These are phyloP conservation scores for Lithobates pipiens DNA, from an alignment of 2,797 vertebrate species.

Conservation along the genomic window DNA sequence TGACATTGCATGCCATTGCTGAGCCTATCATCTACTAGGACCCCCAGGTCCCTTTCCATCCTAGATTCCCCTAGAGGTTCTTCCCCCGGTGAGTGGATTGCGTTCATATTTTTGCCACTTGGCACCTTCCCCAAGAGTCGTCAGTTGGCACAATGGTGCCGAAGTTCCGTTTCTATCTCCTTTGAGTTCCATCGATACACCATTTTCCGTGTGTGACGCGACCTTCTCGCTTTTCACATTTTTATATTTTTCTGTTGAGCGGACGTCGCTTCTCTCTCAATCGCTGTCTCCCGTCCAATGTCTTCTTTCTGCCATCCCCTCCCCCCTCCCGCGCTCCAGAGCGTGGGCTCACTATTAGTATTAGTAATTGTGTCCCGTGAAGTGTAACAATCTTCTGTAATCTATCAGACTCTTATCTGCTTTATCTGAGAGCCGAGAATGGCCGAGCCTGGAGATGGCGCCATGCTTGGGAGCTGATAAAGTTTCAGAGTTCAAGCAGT, in stretches of 20 bases:
- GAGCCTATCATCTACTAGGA: no score
- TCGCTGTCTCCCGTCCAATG: constrained; percentile 5
- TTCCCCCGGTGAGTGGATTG: no score
- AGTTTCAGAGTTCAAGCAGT: constrained; percentile 94
- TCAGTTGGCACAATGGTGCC: no score
- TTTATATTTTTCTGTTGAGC: not conserved
- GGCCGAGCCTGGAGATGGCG: constrained; percentile 84
- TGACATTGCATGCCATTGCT: no score
- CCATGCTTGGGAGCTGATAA: constrained; percentile 92
- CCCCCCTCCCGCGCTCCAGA: constrained; percentile 52
- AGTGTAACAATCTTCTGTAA: constrained; percentile 96
- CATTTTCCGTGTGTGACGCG: no score
- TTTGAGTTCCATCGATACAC: no score
- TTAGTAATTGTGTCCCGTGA: constrained; percentile 84
- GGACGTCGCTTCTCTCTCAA: not conserved
- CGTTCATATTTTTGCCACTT: no score
- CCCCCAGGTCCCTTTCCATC: no score
- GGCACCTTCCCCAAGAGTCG: no score
- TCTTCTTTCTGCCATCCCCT: constrained; percentile 42
- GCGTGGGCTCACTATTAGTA: constrained; percentile 80
- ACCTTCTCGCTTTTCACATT: not conserved
- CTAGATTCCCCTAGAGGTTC: no score
- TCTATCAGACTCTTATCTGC: constrained; percentile 91
- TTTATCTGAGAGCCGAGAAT: constrained; percentile 92
- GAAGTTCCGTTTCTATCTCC: no score